phyloP scores from a whole-genome alignment of 2,888 invertebrate genomes.

The Drosophila multiciliata region DNA sequence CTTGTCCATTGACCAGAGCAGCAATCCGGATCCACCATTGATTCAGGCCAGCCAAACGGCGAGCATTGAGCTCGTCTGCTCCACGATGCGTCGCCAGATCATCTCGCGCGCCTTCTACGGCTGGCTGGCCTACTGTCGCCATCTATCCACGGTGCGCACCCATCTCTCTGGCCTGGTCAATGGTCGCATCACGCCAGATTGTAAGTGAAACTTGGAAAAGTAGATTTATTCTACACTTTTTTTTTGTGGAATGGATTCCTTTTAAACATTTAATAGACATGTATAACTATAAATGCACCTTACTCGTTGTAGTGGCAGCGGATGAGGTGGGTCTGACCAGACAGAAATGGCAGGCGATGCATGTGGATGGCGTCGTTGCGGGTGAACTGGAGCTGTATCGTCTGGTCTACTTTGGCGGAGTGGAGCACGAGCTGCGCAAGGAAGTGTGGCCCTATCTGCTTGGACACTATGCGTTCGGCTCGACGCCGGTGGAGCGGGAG shows the following conservation, averaged over 20 bases:
- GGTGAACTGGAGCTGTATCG: constrained; percentile 91
- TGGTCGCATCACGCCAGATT: constrained; percentile 89
- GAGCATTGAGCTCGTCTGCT: constrained; percentile 92
- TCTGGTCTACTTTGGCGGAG: constrained; percentile 94
- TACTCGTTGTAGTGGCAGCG: constrained; percentile 86
- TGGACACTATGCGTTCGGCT: constrained; percentile 92
- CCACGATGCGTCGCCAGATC: constrained; percentile 97
- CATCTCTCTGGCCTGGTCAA: constrained; percentile 96
- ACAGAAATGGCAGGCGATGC: constrained; percentile 91
- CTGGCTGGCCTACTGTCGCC: constrained; percentile 97
- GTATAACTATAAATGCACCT: background rate
- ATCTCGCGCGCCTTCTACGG: constrained; percentile 98
- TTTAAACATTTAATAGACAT: background rate
- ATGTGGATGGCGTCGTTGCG: constrained; percentile 87
- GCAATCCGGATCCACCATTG: constrained; percentile 74
- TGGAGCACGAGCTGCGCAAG: constrained; percentile 90
- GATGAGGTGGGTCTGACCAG: constrained; percentile 90
- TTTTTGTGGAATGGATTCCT: background rate
- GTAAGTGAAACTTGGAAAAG: constrained; percentile 78
- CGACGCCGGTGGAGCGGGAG: constrained; percentile 88
- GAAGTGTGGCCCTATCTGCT: constrained; percentile 96
- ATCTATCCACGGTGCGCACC: constrained; percentile 95
- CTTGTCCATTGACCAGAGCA: constrained; percentile 85
- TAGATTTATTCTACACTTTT: background rate
- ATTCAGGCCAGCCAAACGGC: constrained; percentile 85